Conservation (phyloP, 2,113 vertebrate genomes). For the Argyrosomus japonicus region DNA sequence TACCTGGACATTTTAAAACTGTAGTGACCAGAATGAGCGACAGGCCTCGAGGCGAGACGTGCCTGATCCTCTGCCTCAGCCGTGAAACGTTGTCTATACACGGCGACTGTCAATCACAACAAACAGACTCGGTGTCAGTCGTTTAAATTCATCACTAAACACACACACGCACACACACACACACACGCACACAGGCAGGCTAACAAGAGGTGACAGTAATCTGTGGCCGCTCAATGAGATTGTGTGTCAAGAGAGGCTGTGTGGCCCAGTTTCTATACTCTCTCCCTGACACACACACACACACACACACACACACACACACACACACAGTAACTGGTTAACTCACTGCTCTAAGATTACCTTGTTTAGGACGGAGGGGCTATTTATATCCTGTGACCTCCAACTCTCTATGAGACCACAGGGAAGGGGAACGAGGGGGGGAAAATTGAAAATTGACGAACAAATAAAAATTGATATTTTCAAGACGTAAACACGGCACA, state of each 20-base stretch:
- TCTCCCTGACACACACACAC: not conserved
- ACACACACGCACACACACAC: not conserved
- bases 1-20: constrained; percentile 7
- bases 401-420: constrained; percentile 24
- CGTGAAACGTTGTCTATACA: not conserved
- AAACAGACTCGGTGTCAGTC: not conserved
- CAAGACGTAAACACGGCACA: not conserved
- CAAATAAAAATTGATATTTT: not conserved
- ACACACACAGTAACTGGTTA: constrained; percentile 21
- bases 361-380: constrained; percentile 19
- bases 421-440: not conserved
- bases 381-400: constrained; percentile 54
- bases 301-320: not conserved
- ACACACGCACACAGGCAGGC: not conserved
- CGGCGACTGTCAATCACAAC: not conserved
- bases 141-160: constrained; percentile 1
- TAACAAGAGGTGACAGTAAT: constrained; percentile 66
- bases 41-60: constrained; percentile 4
- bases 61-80: not conserved
- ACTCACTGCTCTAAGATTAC: constrained; percentile 47
- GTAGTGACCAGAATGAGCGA: not conserved
- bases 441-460: not conserved
- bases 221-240: constrained; percentile 61
- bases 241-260: constrained; percentile 48
- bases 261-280: constrained; percentile 55